Conservation (phyloP, 2,797 vertebrate species). For the Bovichtus diacanthus region DNA sequence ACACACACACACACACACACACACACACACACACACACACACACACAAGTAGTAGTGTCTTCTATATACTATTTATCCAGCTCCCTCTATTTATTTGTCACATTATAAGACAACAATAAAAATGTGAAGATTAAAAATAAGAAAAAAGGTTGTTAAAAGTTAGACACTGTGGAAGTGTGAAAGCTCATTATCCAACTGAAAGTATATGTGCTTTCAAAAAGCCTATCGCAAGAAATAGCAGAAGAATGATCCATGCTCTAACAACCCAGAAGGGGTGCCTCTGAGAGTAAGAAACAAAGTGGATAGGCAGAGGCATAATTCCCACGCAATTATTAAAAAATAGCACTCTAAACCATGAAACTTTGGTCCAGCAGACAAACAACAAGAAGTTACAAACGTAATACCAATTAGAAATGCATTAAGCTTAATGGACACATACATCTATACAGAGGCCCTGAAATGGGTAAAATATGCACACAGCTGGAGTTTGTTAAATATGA, state of each 20-base stretch:
- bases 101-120: constrained; percentile 42
- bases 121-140: constrained; percentile 61
- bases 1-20: constrained; percentile 7
- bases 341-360: neutral
- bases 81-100: constrained; percentile 56
- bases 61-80: constrained; percentile 60
- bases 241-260: constrained; percentile 31
- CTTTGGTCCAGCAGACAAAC: constrained; percentile 8
- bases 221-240: constrained; percentile 13
- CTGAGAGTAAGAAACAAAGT: constrained; percentile 16
- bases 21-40: neutral
- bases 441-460: neutral
- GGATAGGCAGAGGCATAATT: neutral
- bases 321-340: neutral
- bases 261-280: constrained; percentile 10
- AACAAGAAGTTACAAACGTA: neutral
- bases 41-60: constrained; percentile 14
- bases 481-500: neutral
- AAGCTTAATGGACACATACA: constrained; percentile 12
- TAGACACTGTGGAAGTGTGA: constrained; percentile 40
- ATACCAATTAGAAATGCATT: constrained; percentile 12
- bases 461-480: neutral
- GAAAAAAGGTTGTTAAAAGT: constrained; percentile 52
- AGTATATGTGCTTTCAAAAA: constrained; percentile 34
- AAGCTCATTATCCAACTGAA: constrained; percentile 52